phyloP scores from a whole-genome alignment of 1,140 invertebrate genomes.

The Drosophila parvula region DNA sequence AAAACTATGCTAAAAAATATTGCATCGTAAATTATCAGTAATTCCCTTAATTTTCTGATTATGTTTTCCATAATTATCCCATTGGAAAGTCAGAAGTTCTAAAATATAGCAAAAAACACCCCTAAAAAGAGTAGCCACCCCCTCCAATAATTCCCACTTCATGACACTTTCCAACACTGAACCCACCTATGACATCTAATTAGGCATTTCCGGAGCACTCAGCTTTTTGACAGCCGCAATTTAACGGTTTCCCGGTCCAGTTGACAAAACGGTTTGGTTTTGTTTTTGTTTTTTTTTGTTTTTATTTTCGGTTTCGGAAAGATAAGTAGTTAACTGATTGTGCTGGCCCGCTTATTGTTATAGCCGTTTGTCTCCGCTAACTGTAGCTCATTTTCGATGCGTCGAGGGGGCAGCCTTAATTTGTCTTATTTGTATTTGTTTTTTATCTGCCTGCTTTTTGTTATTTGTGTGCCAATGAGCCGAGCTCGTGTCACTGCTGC shows the following conservation, averaged over 20 bases:
- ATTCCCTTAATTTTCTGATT: neutral
- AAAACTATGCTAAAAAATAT: no score
- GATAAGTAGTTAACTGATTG: conserved; percentile 62
- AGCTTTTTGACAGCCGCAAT: conserved; percentile 57
- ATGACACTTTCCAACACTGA: conserved; percentile 46
- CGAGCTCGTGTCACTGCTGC: conserved; percentile 57
- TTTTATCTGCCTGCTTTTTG: conserved; percentile 24
- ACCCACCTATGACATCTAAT: conserved; percentile 54
- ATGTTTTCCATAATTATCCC: neutral
- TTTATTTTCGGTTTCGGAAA: conserved; percentile 22
- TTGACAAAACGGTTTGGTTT: conserved; percentile 24
- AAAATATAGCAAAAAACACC: neutral
- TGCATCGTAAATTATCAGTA: no score
- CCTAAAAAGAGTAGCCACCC: neutral
- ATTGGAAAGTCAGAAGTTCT: neutral
- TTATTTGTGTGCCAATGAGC: conserved; percentile 46
- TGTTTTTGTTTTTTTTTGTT: neutral
- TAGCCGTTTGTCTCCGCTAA: conserved; percentile 44
- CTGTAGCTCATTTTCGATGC: conserved; percentile 75
- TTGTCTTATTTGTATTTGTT: conserved; percentile 49
- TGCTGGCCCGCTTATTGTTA: conserved; percentile 20
- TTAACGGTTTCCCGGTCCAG: conserved; percentile 47
- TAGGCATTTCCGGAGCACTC: conserved; percentile 70
- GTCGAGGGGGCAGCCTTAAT: conserved; percentile 66
- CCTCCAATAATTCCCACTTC: neutral